A percentile compares a stretch with the other conserved stretches of the same genome.
Conservation (phyloP, 2,888 invertebrate genomes). For the Rhamphomyia laevipes region DNA sequence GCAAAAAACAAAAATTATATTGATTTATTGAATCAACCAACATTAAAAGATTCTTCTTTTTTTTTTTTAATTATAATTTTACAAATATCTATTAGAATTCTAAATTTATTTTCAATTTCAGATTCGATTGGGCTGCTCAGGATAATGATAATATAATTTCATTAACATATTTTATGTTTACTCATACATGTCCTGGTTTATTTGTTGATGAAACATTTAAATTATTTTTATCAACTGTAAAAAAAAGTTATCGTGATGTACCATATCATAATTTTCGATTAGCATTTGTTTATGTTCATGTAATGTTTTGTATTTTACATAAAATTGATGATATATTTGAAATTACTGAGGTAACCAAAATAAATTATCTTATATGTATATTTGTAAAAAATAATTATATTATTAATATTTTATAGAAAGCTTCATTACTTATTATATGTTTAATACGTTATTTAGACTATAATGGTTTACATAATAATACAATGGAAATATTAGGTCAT, state of each 20-base stretch:
- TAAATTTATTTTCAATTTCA: no score
- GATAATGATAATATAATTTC: background rate
- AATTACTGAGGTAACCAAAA: background rate
- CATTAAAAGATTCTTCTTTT: no score
- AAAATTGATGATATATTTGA: background rate
- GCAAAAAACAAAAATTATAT: no score
- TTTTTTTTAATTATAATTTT: no score
- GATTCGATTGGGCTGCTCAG: background rate
- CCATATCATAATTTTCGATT: background rate
- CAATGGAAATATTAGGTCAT: background rate
- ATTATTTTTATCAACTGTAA: background rate
- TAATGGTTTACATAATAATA: background rate
- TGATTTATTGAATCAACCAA: no score
- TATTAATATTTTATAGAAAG: no score
- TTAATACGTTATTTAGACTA: background rate
- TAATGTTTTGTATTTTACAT: background rate
- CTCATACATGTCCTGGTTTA: background rate
- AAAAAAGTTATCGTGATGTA: background rate
- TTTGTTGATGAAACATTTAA: background rate
- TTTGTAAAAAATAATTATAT: no score
- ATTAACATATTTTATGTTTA: background rate
- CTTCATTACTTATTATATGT: background rate
- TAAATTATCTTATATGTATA: no score
- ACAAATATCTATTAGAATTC: no score
- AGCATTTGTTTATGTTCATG: background rate